Evolutionary conservation across 2,888 invertebrate genomes (phyloP), one percentile per base, ranked within the genome.

Genomic region (Leptinotarsa juncta): DNA sequence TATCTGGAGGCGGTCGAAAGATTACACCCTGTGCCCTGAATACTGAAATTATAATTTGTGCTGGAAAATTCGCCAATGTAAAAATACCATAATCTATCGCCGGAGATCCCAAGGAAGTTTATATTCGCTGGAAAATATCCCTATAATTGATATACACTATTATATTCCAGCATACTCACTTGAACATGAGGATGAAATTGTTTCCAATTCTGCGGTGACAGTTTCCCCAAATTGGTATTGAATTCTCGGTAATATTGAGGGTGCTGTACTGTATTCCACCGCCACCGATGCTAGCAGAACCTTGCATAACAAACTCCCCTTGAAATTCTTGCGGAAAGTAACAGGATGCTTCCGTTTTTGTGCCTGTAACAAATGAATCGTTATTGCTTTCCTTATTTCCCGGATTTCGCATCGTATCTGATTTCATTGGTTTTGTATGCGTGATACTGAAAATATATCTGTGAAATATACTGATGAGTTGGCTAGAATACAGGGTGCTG

Each of bases 261-360:
- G 89, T 86, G 71, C 90, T 91, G 83, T 92, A 92, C 78, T 90
- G 90, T 74, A 92, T 89, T 73, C 89, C 88, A 79, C 89, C 89
- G 16, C 87, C 87, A n/a, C 87, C 87, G 14, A 86, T 86, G 78
- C 86, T 87, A 65, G 84, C 84, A 83, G 84, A 85, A 84, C 84
- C 89, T 86, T 92, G 92, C 88, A 91, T 92, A 78, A 91, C 87
- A 84, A 90, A 93, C 79, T 91, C 90, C 42, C 93, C 93, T 87
- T 92, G 92, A 80, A 91, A 90, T 85, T 92, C 92, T 75, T 90
- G 89, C 32, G 92, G 90, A 85, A 93, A 92, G 85, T 91, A 92
- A 85, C 92, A 93, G 53, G 90, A 88, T 65, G 88, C 89, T 77
- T 81, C 79, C 70, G 77, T 71, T 48, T 65, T 42, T 10, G 74